A percentile compares a stretch with the other conserved stretches of the same genome.
Evolutionary conservation across 2,113 vertebrate genomes (phyloP).

Genomic region (Syngnathus floridae): DNA sequence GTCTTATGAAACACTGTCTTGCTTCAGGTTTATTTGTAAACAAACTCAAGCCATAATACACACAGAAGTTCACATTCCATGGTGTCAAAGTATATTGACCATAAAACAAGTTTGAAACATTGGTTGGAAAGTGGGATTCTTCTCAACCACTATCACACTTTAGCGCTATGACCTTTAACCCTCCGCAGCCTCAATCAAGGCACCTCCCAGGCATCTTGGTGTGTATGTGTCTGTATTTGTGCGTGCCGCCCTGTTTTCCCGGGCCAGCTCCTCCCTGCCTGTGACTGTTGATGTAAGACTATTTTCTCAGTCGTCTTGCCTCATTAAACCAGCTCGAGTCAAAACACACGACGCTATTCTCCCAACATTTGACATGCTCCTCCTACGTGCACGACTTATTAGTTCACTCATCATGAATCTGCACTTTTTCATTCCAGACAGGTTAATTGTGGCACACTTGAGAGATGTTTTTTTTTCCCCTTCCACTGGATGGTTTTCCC

Average conservation of each 20-base stretch:
- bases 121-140: slow-evolving; percentile 2
- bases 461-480: slow-evolving; percentile 18
- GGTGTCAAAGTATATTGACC: neutral
- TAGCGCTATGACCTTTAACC: neutral
- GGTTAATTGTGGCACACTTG: slow-evolving; percentile 48
- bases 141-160: neutral
- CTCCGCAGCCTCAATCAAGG: slow-evolving; percentile 4
- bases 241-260: slow-evolving; percentile 9
- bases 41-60: neutral
- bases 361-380: slow-evolving; percentile 37
- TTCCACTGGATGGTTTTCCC: too few species aligned
- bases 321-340: slow-evolving; percentile 41
- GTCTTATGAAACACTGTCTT: neutral
- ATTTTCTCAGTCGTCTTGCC: slow-evolving; percentile 32
- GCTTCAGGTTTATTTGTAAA: neutral
- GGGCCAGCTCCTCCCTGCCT: slow-evolving; percentile 39
- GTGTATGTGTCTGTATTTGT: neutral
- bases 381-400: slow-evolving; percentile 37
- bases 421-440: slow-evolving; percentile 50
- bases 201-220: slow-evolving; percentile 29
- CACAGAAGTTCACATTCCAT: neutral
- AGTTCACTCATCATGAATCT: slow-evolving; percentile 39
- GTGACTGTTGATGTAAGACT: slow-evolving; percentile 11
- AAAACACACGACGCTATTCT: slow-evolving; percentile 40
- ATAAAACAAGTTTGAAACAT: neutral